phyloP scores from a whole-genome alignment of 1,140 invertebrate species.

The Drosophila chauvacae region DNA sequence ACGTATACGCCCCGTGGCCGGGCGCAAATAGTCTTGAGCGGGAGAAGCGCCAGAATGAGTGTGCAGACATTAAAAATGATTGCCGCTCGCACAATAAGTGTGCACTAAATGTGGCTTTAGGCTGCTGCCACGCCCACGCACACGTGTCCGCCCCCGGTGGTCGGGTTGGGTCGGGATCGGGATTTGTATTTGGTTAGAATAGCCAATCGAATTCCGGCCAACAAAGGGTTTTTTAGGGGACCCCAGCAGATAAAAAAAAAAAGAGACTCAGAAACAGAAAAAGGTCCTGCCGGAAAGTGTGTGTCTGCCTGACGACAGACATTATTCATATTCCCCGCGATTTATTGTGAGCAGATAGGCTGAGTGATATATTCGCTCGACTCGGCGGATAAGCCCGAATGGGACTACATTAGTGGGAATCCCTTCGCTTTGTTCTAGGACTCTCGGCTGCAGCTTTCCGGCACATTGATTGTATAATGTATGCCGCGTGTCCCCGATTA shows the following conservation, averaged over 20 bases:
- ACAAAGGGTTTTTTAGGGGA: constrained; percentile 40
- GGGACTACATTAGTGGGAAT: constrained; percentile 47
- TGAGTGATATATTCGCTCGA: constrained; percentile 39
- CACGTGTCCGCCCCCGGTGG: constrained; percentile 19
- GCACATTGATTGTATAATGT: constrained; percentile 45
- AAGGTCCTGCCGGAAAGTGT: constrained; percentile 29
- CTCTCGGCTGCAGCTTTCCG: constrained; percentile 11
- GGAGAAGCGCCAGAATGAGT: constrained; percentile 43
- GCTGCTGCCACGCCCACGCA: constrained; percentile 40
- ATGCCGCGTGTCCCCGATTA: constrained; percentile 28
- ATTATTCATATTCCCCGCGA: constrained; percentile 49
- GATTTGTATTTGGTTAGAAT: constrained; percentile 5
- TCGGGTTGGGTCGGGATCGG: background rate
- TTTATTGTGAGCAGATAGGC: constrained; percentile 39
- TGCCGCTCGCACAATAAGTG: constrained; percentile 68
- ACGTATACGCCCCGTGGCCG: constrained; percentile 69
- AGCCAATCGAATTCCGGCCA: constrained; percentile 32
- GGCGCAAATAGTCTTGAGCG: constrained; percentile 59
- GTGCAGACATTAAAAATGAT: constrained; percentile 72
- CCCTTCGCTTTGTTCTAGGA: constrained; percentile 31
- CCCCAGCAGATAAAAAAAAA: background rate
- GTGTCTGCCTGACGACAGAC: constrained; percentile 37
- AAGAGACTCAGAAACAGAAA: constrained; percentile 18
- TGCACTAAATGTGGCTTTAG: constrained; percentile 65
- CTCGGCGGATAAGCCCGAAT: constrained; percentile 37